Base-by-base conservation (phyloP, 2,113 vertebrate species). In the Micronisus gabar region DNA sequence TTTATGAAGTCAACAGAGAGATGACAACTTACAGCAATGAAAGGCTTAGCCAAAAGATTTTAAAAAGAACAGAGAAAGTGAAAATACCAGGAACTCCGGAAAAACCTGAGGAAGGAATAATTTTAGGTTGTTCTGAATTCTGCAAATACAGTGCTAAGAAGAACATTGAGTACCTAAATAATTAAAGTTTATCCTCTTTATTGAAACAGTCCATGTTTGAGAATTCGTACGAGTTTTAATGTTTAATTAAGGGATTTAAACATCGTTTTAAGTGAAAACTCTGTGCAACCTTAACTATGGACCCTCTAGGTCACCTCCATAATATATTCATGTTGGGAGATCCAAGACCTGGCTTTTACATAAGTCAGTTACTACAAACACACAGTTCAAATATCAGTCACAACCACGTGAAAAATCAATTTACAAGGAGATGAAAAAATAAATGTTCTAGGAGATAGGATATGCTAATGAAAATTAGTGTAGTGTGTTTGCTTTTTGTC, bases 181-280 rank as follows among this genome's bases (percentile, higher is more conserved):
- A 97, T 97, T 96, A 86, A 96, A 96, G 87, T 95, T 96, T 96
- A 96, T 97, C 85, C 81, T 97, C 72, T 89, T 89, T 96, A 94
- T 90, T 96, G 95, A 95, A 97, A 97, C 84, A 95, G 91, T 95
- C 86, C 73, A 88, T 95, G 81, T 94, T 92, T 93, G 93, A 96
- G 86, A 94, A 97, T 96, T 86, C 32, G 13, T 89, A 74, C 1
- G 20, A 95, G 67, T 96, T 93, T 94, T 90, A 95, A 92, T 95
- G 91, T 97, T 96, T 97, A 97, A 97, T 97, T 97, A 95, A 97
- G 85, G 95, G 93, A 95, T 97, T 96, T 97, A 97, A 96, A 94
- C 75, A 73, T 82, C 30, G 17, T 79, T 96, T 96, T 95, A 96
- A 94, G 89, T 93, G 91, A 91, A 95, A 96, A 95, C 56, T 95